Evolutionary conservation across 2,888 invertebrate genomes (phyloP).

Genomic region (Pilophorus perplexus): DNA sequence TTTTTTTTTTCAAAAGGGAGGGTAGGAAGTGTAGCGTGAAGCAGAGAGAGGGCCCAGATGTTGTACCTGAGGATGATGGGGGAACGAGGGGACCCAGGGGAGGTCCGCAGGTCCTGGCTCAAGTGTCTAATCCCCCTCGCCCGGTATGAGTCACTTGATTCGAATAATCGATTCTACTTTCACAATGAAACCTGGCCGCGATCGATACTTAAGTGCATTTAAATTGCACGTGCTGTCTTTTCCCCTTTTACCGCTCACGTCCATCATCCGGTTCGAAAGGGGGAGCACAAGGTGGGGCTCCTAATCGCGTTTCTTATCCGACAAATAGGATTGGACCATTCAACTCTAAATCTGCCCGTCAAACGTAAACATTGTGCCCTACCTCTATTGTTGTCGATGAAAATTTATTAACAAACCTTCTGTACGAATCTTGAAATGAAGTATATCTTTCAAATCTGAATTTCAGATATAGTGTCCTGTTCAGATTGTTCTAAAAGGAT

Average conservation of each 20-base stretch:
- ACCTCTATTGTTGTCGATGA: too few relatives aligned
- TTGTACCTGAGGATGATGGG: too few relatives aligned
- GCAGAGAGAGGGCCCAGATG: slow-evolving; percentile 14
- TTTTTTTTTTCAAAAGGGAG: neutral
- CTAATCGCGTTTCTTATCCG: slow-evolving; percentile 32
- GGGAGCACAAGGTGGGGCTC: slow-evolving; percentile 17
- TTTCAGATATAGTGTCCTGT: too few relatives aligned
- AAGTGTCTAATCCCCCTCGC: slow-evolving; percentile 13
- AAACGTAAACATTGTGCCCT: neutral
- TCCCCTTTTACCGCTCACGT: neutral
- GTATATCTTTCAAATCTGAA: too few relatives aligned
- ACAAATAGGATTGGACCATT: slow-evolving; percentile 15
- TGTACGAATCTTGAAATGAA: too few relatives aligned
- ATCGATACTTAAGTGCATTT: slow-evolving; percentile 38
- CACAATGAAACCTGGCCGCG: slow-evolving; percentile 22
- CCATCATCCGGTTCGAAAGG: slow-evolving; percentile 21
- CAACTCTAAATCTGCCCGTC: slow-evolving; percentile 1
- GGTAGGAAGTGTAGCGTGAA: slow-evolving; percentile 6
- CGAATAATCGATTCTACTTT: slow-evolving; percentile 4
- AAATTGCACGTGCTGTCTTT: slow-evolving; percentile 32
- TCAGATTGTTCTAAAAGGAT: too few relatives aligned
- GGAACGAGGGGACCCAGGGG: neutral
- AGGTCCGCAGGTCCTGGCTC: neutral
- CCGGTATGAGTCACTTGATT: slow-evolving; percentile 29
- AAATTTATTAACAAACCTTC: too few relatives aligned